Evolutionary conservation across 2,888 invertebrate genomes (phyloP).

Genomic region (Archaeoteleia sp.): DNA sequence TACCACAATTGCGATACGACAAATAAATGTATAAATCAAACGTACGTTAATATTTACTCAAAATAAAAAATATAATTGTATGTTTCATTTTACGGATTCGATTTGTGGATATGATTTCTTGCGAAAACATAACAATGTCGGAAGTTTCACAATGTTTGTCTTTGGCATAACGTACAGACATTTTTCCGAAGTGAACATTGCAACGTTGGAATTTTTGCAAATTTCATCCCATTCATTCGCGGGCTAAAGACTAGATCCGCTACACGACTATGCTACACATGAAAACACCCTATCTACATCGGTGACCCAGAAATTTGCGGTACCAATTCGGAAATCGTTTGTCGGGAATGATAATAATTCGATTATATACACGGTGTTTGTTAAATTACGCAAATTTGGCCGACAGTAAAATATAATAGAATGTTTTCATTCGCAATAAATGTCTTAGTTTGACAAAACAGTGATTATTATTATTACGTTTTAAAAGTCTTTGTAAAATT

Average conservation of each 20-base stretch:
- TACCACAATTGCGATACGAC: background rate
- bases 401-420: too few species aligned
- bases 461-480: too few species aligned
- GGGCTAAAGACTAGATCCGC: slow-evolving; percentile 70
- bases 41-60: too few species aligned
- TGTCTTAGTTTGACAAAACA: too few species aligned
- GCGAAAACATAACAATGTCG: slow-evolving; percentile 27
- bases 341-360: background rate
- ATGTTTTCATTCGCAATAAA: too few species aligned
- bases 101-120: too few species aligned
- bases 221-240: slow-evolving; percentile 55
- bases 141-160: slow-evolving; percentile 7
- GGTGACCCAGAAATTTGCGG: slow-evolving; percentile 53
- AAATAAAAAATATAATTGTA: too few species aligned
- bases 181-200: slow-evolving; percentile 14
- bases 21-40: too few species aligned
- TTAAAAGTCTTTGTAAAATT: too few species aligned
- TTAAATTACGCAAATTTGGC: too few species aligned
- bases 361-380: background rate
- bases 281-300: slow-evolving; percentile 75
- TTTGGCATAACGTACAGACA: slow-evolving; percentile 31
- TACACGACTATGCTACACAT: slow-evolving; percentile 73
- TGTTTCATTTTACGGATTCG: too few species aligned
- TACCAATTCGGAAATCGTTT: slow-evolving; percentile 35
- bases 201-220: slow-evolving; percentile 29